Conservation (phyloP, 2,113 vertebrate species). For the Ginglymostoma cirratum region DNA sequence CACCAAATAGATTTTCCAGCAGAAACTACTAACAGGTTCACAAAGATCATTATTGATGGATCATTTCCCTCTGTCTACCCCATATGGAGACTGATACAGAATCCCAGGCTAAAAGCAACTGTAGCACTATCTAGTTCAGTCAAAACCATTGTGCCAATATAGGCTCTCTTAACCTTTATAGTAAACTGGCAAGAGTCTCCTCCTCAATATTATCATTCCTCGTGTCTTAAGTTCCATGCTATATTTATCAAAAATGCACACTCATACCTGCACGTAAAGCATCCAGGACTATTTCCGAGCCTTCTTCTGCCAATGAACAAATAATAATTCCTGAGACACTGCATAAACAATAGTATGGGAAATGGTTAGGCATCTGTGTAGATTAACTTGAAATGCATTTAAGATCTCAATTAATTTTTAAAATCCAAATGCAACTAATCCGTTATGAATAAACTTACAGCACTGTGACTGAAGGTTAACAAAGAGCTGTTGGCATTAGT, state of each 20-base stretch:
- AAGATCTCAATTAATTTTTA: background rate
- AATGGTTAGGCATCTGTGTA: background rate
- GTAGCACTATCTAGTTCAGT: background rate
- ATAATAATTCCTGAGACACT: conserved; percentile 49
- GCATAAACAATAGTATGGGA: conserved; percentile 19
- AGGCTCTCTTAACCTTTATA: background rate
- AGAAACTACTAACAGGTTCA: background rate
- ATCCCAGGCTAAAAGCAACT: background rate
- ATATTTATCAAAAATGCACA: background rate
- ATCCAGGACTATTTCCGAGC: conserved; percentile 42
- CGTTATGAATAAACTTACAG: background rate
- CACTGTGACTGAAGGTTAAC: background rate
- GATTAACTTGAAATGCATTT: background rate
- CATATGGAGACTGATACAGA: background rate
- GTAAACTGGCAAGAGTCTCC: background rate
- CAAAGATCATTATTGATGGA: background rate
- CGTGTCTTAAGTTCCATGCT: background rate
- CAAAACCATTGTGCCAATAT: background rate
- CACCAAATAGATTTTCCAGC: background rate
- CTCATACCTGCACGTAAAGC: conserved; percentile 44
- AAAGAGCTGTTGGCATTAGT: background rate
- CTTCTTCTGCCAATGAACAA: conserved; percentile 43
- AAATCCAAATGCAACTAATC: background rate
- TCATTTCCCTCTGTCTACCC: background rate
- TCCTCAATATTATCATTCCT: conserved; percentile 6